Evolutionary conservation across 2,113 vertebrate species (phyloP).

Genomic region (Chloroceryle aenea): DNA sequence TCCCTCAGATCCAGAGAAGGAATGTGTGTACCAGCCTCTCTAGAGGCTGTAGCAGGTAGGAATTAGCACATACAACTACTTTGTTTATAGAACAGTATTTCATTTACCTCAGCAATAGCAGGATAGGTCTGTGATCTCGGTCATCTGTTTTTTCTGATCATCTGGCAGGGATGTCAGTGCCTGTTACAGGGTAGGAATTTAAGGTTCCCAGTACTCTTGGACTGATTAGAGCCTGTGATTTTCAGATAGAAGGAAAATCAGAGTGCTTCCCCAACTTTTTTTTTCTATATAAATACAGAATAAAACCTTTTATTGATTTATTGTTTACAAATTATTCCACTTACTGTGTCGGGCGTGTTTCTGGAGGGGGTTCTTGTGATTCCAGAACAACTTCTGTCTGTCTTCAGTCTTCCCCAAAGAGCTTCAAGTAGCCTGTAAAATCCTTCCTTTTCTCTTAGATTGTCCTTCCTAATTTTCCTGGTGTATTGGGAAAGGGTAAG

Average conservation of each 20-base stretch:
- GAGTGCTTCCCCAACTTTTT: not conserved
- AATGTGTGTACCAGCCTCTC: not conserved
- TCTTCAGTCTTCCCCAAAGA: not conserved
- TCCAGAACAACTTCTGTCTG: not conserved
- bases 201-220: not conserved
- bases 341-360: not conserved
- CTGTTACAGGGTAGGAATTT: not conserved
- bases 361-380: not conserved
- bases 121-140: not conserved
- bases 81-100: not conserved
- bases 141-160: not conserved
- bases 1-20: not conserved
- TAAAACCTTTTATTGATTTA: not conserved
- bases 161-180: not conserved
- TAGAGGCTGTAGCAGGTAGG: not conserved
- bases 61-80: not conserved
- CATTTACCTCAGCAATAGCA: not conserved
- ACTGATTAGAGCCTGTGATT: not conserved
- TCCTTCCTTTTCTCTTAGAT: not conserved
- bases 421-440: not conserved
- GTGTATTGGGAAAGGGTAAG: not conserved
- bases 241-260: not conserved
- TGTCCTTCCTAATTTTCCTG: not conserved
- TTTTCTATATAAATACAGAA: not conserved
- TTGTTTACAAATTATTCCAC: not conserved